A percentile compares a stretch with the other conserved stretches of the same genome.
Evolutionary conservation across 2,113 vertebrate genomes (phyloP).

Genomic region (Megaceryle maxima): DNA sequence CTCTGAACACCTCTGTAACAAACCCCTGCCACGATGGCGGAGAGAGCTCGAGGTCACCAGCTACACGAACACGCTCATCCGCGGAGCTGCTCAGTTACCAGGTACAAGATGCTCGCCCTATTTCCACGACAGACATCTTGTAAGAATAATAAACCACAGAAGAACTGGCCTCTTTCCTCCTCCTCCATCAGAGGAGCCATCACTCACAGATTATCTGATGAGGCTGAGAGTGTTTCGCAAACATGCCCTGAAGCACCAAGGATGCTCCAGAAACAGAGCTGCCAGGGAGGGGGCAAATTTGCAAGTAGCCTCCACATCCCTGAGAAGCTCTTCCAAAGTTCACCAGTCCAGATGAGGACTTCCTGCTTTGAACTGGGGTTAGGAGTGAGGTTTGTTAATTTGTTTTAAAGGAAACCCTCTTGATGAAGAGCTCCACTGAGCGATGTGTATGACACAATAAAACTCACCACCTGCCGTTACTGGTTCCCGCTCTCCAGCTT

Average conservation of each 20-base stretch:
- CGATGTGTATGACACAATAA: rapidly evolving
- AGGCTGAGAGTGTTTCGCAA: not conserved
- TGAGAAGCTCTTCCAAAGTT: not conserved
- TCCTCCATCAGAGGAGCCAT: not conserved
- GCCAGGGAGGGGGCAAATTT: not conserved
- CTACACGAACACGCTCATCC: rapidly evolving
- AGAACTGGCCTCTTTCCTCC: not conserved
- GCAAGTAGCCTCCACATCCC: rapidly evolving
- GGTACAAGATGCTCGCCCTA: not conserved
- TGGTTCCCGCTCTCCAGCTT: not conserved
- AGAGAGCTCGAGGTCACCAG: not conserved
- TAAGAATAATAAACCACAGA: not conserved
- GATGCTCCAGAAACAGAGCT: not conserved
- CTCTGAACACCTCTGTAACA: not conserved
- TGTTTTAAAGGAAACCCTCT: not conserved
- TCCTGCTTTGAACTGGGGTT: not conserved
- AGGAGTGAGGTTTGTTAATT: not conserved
- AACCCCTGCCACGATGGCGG: rapidly evolving
- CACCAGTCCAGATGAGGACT: not conserved
- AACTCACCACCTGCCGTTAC: not conserved
- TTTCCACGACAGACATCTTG: not conserved
- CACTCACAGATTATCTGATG: not conserved
- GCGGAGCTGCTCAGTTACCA: not conserved
- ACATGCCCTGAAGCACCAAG: not conserved
- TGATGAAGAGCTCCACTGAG: not conserved